A percentile compares a stretch with the other conserved stretches of the same genome.
Conservation (phyloP, 2,797 vertebrate genomes). For the Botia kubotai region DNA sequence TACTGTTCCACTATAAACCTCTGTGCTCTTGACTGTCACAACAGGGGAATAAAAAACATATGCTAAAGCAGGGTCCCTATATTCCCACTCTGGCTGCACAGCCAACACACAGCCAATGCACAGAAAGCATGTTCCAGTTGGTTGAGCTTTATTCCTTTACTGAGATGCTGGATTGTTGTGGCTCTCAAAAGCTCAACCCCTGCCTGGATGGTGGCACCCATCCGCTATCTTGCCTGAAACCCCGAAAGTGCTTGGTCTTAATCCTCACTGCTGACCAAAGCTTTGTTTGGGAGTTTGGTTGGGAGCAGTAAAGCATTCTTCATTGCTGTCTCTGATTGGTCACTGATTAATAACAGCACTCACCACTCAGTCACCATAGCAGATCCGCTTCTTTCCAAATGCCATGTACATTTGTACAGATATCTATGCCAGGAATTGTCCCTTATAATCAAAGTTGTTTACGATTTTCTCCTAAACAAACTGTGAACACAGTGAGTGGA, state of each 20-base stretch:
- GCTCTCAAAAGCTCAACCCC: constrained; percentile 42
- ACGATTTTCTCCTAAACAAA: background rate
- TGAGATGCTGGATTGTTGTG: constrained; percentile 42
- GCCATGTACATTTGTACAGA: background rate
- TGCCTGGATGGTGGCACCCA: constrained; percentile 37
- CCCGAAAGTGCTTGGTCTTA: background rate
- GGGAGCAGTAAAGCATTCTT: background rate
- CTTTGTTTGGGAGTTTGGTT: background rate
- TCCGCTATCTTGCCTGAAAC: constrained; percentile 11
- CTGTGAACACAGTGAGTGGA: constrained; percentile 37
- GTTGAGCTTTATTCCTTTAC: constrained; percentile 54
- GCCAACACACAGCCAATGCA: too few species aligned
- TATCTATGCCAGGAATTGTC: background rate
- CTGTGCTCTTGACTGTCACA: too few species aligned
- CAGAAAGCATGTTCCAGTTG: constrained; percentile 53
- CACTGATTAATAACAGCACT: background rate
- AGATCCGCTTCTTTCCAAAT: background rate
- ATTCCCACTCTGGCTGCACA: too few species aligned
- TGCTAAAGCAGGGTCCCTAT: too few species aligned
- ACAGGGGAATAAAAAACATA: too few species aligned
- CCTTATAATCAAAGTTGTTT: constrained; percentile 3
- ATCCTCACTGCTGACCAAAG: constrained; percentile 5
- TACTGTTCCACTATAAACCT: too few species aligned
- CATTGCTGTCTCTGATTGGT: constrained; percentile 2
- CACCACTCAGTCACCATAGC: constrained; percentile 5